Conservation (phyloP, 2,888 invertebrate species). For the Tenthredo distinguenda region DNA sequence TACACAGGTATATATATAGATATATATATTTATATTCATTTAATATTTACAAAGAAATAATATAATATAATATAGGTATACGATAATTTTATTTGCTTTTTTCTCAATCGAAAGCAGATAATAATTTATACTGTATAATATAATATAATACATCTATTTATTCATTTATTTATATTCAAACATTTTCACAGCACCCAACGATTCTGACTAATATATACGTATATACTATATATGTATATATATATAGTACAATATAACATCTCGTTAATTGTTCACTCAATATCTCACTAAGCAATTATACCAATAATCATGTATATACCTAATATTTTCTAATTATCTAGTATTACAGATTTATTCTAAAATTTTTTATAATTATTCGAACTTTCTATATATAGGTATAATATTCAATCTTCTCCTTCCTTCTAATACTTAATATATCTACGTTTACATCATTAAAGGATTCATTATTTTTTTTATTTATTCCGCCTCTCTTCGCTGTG, state of each 20-base stretch:
- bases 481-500: background rate
- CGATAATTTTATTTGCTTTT: background rate
- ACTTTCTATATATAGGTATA: too few species aligned
- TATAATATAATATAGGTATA: background rate
- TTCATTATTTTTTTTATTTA: background rate
- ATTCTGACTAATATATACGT: slow-evolving; percentile 21
- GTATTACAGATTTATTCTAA: too few species aligned
- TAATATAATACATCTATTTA: background rate
- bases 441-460: background rate
- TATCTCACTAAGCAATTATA: too few species aligned
- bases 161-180: slow-evolving; percentile 15
- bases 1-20: background rate
- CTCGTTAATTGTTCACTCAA: too few species aligned
- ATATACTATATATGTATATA: background rate
- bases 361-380: background rate
- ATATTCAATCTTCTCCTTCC: background rate
- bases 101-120: background rate
- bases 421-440: background rate
- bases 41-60: background rate
- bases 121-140: background rate
- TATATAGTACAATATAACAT: background rate
- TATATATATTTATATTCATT: background rate
- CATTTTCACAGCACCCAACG: slow-evolving; percentile 42
- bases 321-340: too few species aligned
- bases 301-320: too few species aligned